Conservation (phyloP, 1,140 invertebrate species). For the Tetragonula clypearis region DNA sequence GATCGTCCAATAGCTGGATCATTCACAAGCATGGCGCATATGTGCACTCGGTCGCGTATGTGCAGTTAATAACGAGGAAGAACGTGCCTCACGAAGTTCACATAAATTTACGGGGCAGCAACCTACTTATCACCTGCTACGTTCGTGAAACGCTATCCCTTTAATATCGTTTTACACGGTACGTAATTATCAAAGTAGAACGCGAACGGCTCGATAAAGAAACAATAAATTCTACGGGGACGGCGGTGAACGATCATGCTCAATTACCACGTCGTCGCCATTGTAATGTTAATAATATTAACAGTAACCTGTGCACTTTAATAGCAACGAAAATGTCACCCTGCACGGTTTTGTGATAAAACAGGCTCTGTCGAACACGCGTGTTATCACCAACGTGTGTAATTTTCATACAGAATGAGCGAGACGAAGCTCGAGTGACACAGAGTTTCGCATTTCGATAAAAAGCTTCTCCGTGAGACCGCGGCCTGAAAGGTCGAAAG, state of each 20-base stretch:
- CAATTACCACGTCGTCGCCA: neutral
- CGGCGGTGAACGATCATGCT: neutral
- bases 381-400: too few species aligned
- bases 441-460: too few species aligned
- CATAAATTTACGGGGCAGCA: conserved; percentile 60
- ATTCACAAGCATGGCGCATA: neutral
- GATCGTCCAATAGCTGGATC: conserved; percentile 35
- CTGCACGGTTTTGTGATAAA: neutral
- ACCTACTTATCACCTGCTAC: conserved; percentile 64
- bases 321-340: neutral
- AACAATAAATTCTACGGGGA: conserved; percentile 18
- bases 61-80: conserved; percentile 29
- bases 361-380: too few species aligned
- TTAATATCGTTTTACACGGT: conserved; percentile 66
- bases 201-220: conserved; percentile 26
- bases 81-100: conserved; percentile 51
- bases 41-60: neutral
- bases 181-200: conserved; percentile 59
- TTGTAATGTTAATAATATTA: too few species aligned
- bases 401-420: neutral
- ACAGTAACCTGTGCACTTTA: too few species aligned
- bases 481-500: neutral
- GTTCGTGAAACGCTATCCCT: conserved; percentile 63
- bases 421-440: neutral
- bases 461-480: neutral